Conservation (phyloP, 2,888 invertebrate species). For the Mellilla xanthometata region DNA sequence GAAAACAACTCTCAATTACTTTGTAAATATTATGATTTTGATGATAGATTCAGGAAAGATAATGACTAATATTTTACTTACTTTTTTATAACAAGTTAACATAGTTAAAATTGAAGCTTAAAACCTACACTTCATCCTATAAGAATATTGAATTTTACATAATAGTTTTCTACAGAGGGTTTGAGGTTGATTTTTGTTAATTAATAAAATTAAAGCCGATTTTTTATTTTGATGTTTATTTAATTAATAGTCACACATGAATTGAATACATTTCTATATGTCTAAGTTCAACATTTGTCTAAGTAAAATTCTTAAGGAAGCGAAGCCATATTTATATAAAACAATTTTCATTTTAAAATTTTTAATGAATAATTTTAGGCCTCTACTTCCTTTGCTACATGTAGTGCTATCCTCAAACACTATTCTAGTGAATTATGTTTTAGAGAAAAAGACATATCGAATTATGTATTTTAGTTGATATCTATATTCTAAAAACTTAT, state of each 20-base stretch:
- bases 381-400: conserved; percentile 31
- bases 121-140: neutral
- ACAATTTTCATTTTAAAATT: conserved; percentile 35
- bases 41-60: no score
- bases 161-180: conserved; percentile 5
- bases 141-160: neutral
- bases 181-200: conserved; percentile 24
- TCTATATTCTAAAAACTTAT: conserved; percentile 36
- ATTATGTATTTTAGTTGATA: conserved; percentile 44
- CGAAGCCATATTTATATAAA: conserved; percentile 35
- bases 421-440: conserved; percentile 39
- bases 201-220: conserved; percentile 50
- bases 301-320: conserved; percentile 28
- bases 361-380: conserved; percentile 34
- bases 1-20: no score
- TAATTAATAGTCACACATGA: conserved; percentile 68
- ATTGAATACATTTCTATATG: conserved; percentile 54
- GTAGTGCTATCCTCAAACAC: no score
- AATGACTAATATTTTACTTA: no score
- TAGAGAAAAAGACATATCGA: conserved; percentile 61
- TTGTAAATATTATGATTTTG: no score
- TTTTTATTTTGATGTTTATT: conserved; percentile 52
- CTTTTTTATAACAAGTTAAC: no score
- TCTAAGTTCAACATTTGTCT: conserved; percentile 62
- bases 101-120: no score